phyloP scores from a whole-genome alignment of 2,113 vertebrate genomes.

The Cottus gobio region DNA sequence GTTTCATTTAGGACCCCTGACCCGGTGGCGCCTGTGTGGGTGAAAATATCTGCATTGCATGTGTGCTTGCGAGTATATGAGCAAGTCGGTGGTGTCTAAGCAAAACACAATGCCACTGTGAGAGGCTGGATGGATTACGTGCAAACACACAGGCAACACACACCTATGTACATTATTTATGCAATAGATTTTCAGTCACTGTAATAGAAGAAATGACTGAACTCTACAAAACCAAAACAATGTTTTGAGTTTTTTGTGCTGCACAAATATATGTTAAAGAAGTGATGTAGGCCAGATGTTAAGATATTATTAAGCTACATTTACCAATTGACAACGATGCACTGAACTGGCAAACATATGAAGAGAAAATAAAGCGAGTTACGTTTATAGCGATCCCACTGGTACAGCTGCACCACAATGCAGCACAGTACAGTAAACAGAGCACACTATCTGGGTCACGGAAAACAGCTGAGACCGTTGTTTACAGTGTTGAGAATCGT shows the following conservation, averaged over 20 bases:
- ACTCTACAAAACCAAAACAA: not conserved
- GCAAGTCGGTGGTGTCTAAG: constrained; percentile 11
- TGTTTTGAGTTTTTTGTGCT: not conserved
- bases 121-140: not conserved
- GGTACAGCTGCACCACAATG: not conserved
- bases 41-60: constrained; percentile 8
- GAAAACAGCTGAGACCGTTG: constrained; percentile 5
- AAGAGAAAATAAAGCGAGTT: not conserved
- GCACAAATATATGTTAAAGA: not conserved
- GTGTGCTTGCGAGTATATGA: constrained; percentile 12
- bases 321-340: not conserved
- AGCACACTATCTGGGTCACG: not conserved
- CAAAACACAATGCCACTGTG: not conserved
- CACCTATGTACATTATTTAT: not conserved
- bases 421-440: constrained; percentile 1
- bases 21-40: constrained; percentile 47
- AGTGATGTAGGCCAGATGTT: not conserved
- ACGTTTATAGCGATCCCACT: not conserved
- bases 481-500: not conserved
- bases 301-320: not conserved
- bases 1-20: constrained; percentile 79
- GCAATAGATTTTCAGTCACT: not conserved
- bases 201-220: not conserved
- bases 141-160: not conserved
- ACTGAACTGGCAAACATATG: not conserved